Evolutionary conservation across 2,888 invertebrate genomes (phyloP), one percentile per base, ranked within the genome.

Genomic region (Epinotia bilunana): DNA sequence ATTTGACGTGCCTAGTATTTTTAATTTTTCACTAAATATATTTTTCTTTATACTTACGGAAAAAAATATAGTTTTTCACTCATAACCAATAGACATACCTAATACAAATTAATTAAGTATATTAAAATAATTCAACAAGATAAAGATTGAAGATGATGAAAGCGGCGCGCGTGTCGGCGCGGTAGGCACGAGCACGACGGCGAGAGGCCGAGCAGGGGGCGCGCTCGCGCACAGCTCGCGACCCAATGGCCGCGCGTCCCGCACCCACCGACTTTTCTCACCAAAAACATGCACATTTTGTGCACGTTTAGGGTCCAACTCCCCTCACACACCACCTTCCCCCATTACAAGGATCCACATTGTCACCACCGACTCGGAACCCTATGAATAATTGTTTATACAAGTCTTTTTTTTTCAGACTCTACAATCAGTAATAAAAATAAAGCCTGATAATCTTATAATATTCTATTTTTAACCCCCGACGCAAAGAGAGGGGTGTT

Each of bases 201-300:
- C 82, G 87, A 86, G 90, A 88, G 88, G 90, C 89, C 88, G 89
- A 86, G 88, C 88, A 88, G 89, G 89, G 87, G n/a, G n/a, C n/a
- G 88, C 78, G 76, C 87, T 83, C 88, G 79, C 89, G 86, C 88
- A 86, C 87, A 82, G 76, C 77, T 82, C 86, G 83, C 85, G 81
- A 86, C 85, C 91, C 90, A 90, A 91, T 91, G 86, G 87, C 86
- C 86, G 90, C 87, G 86, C 87, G 85, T 83, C 86, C 80, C 79
- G 75, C 88, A 86, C 89, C 82, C 88, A 87, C 88, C 82, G 83
- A 84, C 83, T 87, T 87, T 88, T 88, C 86, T 86, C 84, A 85
- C 82, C 81, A 87, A 87, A 90, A 90, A 86, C 84, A 80, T 80
- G 80, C 81, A 82, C 80, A 88, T 92, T 91, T 89, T 92, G 87